Conservation (phyloP, 2,888 invertebrate genomes). For the Chelonus formosanus region DNA sequence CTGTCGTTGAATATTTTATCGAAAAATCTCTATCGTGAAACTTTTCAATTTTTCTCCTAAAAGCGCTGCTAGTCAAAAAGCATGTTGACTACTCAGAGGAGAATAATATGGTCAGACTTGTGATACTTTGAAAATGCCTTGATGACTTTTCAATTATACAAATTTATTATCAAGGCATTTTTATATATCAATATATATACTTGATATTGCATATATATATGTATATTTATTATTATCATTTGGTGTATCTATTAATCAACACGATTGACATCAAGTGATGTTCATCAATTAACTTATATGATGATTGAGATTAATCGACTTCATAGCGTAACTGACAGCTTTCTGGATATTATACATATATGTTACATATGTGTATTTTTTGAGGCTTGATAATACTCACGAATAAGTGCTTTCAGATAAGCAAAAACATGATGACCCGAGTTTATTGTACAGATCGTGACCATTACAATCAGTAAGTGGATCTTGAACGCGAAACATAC, state of each 20-base stretch:
- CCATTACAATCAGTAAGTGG: neutral
- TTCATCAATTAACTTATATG: neutral
- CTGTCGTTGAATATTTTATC: too few species aligned
- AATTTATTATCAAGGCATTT: too few species aligned
- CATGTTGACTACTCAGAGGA: too few species aligned
- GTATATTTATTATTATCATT: neutral
- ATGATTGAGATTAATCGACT: conserved; percentile 1
- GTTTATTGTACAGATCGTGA: too few species aligned
- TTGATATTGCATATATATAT: neutral
- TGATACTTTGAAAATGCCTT: too few species aligned
- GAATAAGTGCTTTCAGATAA: conserved; percentile 47
- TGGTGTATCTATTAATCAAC: neutral
- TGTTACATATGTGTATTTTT: conserved; percentile 21
- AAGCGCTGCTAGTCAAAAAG: too few species aligned
- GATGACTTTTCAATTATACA: too few species aligned
- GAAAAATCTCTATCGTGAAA: too few species aligned
- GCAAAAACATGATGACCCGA: conserved; percentile 28
- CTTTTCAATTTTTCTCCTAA: too few species aligned
- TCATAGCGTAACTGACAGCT: conserved; percentile 21
- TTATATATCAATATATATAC: neutral
- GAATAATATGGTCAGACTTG: too few species aligned
- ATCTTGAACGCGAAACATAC: too few species aligned
- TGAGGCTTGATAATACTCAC: conserved; percentile 49
- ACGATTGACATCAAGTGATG: neutral
- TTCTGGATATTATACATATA: conserved; percentile 35